A percentile compares a stretch with the other conserved stretches of the same genome.
phyloP scores from a whole-genome alignment of 2,113 vertebrate species.

The Emydura subglobosa region DNA sequence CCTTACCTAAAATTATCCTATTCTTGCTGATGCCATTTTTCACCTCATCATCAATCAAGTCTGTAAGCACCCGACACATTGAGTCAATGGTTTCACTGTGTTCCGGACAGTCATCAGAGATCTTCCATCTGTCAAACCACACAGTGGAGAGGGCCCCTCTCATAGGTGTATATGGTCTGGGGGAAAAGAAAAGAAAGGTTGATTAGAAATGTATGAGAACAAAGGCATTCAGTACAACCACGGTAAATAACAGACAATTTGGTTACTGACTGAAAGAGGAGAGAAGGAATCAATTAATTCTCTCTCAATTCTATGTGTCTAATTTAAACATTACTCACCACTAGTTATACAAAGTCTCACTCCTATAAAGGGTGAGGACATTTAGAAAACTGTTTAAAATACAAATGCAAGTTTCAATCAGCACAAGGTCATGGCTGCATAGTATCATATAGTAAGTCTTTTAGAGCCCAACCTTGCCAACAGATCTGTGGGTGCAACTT shows the following conservation, averaged over 20 bases:
- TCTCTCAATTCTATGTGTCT: not conserved
- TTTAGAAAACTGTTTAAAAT: not conserved
- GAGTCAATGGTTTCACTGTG: slow-evolving; percentile 88
- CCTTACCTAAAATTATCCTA: slow-evolving; percentile 88
- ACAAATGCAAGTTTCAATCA: not conserved
- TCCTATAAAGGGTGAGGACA: not conserved
- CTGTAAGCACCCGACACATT: slow-evolving; percentile 82
- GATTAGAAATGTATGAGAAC: not conserved
- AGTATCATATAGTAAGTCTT: not conserved
- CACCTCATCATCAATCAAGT: slow-evolving; percentile 85
- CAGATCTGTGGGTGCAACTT: not conserved
- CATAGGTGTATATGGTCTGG: slow-evolving; percentile 91
- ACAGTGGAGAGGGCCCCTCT: slow-evolving; percentile 84
- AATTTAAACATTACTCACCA: not conserved
- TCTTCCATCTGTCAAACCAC: slow-evolving; percentile 93
- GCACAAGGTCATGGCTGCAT: not conserved
- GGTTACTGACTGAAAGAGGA: not conserved
- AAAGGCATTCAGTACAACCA: not conserved
- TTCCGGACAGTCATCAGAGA: slow-evolving; percentile 86
- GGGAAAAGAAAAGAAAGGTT: slow-evolving; percentile 14
- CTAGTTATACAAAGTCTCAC: not conserved
- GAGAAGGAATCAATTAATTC: not conserved
- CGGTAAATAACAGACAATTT: not conserved
- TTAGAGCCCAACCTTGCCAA: not conserved
- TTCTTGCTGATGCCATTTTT: slow-evolving; percentile 83